Conservation (phyloP, 2,797 vertebrate genomes). For the Enteromius paludinosus region DNA sequence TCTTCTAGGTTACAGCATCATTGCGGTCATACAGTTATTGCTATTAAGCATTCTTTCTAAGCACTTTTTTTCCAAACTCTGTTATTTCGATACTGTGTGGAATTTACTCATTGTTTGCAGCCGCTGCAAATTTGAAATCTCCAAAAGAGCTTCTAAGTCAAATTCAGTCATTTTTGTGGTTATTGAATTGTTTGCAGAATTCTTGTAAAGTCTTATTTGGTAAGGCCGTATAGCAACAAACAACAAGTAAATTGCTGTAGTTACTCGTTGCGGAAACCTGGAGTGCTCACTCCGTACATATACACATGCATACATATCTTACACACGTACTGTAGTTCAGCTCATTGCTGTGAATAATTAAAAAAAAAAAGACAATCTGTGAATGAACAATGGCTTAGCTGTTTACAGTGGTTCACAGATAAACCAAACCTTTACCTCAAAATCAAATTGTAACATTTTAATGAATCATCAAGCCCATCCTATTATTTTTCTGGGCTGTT, state of each 20-base stretch:
- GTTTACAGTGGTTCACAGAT: neutral
- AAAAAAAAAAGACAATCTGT: neutral
- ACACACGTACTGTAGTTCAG: conserved; percentile 27
- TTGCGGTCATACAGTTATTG: conserved; percentile 70
- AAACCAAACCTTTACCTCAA: neutral
- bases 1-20: conserved; percentile 67
- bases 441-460: neutral
- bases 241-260: conserved; percentile 52
- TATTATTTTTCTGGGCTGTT: neutral
- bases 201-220: neutral
- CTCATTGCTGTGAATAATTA: conserved; percentile 11
- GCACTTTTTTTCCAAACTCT: conserved; percentile 39
- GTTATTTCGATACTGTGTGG: conserved; percentile 67
- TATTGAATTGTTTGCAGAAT: conserved; percentile 14
- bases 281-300: conserved; percentile 38
- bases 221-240: conserved; percentile 43
- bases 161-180: conserved; percentile 21
- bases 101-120: conserved; percentile 68
- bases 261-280: conserved; percentile 39
- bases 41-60: conserved; percentile 68
- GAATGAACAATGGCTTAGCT: neutral
- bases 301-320: conserved; percentile 48
- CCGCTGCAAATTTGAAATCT: conserved; percentile 11
- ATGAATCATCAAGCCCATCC: neutral
- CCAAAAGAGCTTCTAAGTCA: conserved; percentile 4